phyloP scores from a whole-genome alignment of 1,140 invertebrate genomes.

The Lucilia sericata region DNA sequence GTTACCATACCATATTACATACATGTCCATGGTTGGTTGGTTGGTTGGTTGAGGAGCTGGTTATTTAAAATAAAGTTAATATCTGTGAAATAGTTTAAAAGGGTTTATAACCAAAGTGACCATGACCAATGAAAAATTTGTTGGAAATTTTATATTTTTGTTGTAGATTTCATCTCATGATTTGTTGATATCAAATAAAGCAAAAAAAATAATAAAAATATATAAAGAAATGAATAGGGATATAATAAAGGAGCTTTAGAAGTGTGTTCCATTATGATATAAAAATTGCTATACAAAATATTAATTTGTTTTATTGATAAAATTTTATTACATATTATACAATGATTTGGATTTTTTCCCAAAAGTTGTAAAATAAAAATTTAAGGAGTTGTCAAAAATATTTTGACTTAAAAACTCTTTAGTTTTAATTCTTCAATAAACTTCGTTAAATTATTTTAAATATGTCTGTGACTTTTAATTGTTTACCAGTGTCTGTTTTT shows the following conservation, averaged over 20 bases:
- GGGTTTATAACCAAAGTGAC: constrained; percentile 23
- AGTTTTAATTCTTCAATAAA: no score
- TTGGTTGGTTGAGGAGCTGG: background rate
- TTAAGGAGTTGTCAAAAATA: no score
- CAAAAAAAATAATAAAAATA: no score
- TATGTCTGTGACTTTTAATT: no score
- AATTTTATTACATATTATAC: no score
- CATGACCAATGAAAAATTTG: constrained; percentile 28
- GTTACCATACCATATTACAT: background rate
- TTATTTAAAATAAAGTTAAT: constrained; percentile 28
- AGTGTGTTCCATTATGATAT: background rate
- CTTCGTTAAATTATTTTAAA: no score
- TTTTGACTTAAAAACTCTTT: no score
- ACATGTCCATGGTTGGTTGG: background rate
- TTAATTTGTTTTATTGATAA: no score
- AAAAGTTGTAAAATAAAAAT: no score
- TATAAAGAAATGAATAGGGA: background rate
- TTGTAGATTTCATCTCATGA: background rate
- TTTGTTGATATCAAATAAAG: background rate
- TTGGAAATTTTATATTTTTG: background rate
- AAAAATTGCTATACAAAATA: no score
- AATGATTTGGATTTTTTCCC: no score
- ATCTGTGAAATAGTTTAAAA: constrained; percentile 21
- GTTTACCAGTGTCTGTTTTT: no score
- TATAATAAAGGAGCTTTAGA: background rate